Evolutionary conservation across 2,888 invertebrate species (phyloP), one percentile per base, ranked within the genome.

Genomic region (Ethmia dodecea): DNA sequence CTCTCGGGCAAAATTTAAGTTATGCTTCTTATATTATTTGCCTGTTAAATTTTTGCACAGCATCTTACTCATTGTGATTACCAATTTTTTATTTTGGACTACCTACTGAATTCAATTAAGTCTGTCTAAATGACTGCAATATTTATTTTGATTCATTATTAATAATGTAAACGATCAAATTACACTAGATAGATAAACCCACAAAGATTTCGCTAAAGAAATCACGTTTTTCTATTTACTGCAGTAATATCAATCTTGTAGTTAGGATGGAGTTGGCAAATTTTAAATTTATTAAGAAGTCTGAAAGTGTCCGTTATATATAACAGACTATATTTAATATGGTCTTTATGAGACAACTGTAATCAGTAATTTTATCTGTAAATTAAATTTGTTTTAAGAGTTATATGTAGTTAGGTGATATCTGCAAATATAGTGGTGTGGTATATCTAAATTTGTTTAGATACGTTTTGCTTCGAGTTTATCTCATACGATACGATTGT

Each of bases 361-460:
- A 74, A 70, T 72, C 65, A 60, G 66, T 76, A 73, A 71, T 67
- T 68, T 67, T 65, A 74, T 67, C 64, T 75, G 70, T 80, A 80
- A 69, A 64, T 60, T 66, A 55, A 66, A 74, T 76, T 79, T 79
- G 57, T 61, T 79, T 80, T 76, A 76, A 74, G 71, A 66, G 68
- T 70, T 71, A 76, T 77, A 80, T 71, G 75, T 77, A 80, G 71
- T 69, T 74, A 80, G 72, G 72, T 59, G 61, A 62, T 69, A 63
- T 69, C 66, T 64, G 66, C 72, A 68, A 62, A 57, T 63, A 60
- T 60, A 62, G 66, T 57, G 55, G 55, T 60, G 60, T 55, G 59
- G 58, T 61, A 56, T 64, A 60, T 68, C 62, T 60, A 53, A 56
- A 57, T 56, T 61, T 59, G 45, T 70, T 55, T 56, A 60, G 63